Evolutionary conservation across 2,113 vertebrate species (phyloP), one percentile per base, ranked within the genome.

Genomic region (Phalacrocorax aristotelis): DNA sequence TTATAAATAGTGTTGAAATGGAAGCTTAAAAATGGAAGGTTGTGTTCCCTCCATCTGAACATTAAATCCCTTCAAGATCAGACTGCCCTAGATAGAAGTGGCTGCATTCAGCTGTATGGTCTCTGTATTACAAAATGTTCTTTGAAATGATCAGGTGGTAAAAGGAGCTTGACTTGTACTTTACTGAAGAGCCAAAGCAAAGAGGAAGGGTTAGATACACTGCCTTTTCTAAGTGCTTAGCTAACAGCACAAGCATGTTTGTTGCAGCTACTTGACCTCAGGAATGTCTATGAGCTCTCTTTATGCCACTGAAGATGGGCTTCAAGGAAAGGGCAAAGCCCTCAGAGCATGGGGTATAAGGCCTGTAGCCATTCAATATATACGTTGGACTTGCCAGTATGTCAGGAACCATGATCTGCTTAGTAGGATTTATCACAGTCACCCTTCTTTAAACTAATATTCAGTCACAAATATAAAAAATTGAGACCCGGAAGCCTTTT

Each of bases 11-110:
- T 23, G 64, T 78, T 78, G 52, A 93, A 95, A 96, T 92, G 85
- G 72, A 93, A 90, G 76, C 83, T 94, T 97, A 89, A 95, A 94
- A 97, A 90, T 29, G 83, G 94, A 97, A 97, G 92, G 83, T 96
- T 18, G 0, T 94, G 88, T 92, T 95, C 92, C n/a, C 21, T 95
- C 72, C 80, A 82, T 75, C 83, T 95, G 94, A 92, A 96, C 92
- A 91, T 86, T 93, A 96, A 97, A 96, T 95, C 83, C 86, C 65
- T 94, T 93, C 86, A 93, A 94, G 92, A 95, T 95, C 90, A 88
- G 70, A 49, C 62, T 94, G 97, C 80, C 96, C 96, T 89, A 96
- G 92, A 95, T 92, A 95, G 65, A 75, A 93, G 80, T 57, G 57
- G 42, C 89, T 96, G 60, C 44, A 36, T 89, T 94, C 87, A 87